Conservation (phyloP, 2,113 vertebrate genomes). For the Prietella phreatophila region DNA sequence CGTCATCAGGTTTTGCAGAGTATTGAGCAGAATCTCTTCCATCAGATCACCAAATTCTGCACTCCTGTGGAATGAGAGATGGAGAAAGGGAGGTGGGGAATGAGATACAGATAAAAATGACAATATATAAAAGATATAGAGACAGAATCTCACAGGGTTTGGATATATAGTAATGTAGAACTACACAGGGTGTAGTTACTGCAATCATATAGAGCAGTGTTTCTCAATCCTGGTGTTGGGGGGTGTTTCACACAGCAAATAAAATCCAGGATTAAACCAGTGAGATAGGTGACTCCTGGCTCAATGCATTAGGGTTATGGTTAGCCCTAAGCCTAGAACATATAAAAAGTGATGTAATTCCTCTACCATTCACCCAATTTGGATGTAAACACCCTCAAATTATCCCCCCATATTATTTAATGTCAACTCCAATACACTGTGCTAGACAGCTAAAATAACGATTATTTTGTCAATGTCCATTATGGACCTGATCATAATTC, state of each 20-base stretch:
- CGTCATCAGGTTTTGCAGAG: conserved; percentile 83
- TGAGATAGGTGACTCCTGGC: background rate
- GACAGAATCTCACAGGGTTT: background rate
- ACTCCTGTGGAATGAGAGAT: conserved; percentile 59
- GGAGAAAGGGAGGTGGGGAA: background rate
- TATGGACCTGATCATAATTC: background rate
- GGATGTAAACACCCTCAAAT: background rate
- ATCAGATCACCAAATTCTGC: conserved; percentile 68
- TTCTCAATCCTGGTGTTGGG: background rate
- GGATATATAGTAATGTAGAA: background rate
- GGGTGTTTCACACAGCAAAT: background rate
- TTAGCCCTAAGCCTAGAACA: background rate
- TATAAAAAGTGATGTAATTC: background rate
- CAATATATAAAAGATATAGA: background rate
- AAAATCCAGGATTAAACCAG: background rate
- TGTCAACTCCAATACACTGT: background rate
- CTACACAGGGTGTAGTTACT: background rate
- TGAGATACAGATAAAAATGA: background rate
- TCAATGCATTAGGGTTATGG: background rate
- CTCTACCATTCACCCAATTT: background rate
- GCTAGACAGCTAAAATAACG: background rate
- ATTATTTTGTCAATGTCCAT: background rate
- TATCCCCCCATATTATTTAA: background rate
- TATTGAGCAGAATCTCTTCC: conserved; percentile 81
- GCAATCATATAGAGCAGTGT: background rate